phyloP scores from a whole-genome alignment of 2,113 vertebrate genomes.

The Anseranas semipalmata region DNA sequence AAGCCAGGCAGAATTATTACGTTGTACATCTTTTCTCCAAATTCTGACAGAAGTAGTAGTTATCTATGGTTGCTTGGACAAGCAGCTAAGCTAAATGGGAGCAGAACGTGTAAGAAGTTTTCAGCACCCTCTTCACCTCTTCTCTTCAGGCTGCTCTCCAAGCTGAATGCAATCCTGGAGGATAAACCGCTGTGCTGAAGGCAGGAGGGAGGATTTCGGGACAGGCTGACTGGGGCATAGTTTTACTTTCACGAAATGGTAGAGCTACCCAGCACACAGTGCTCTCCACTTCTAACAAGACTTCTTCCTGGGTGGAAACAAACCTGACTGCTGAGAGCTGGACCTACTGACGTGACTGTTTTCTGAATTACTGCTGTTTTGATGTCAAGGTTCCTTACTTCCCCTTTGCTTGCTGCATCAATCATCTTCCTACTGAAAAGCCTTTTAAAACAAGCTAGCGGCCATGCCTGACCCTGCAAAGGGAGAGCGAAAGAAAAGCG shows the following conservation, averaged over 20 bases:
- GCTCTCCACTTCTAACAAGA: neutral
- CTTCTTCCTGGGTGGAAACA: neutral
- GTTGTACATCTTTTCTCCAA: neutral
- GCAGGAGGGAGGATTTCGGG: slow-evolving; percentile 2
- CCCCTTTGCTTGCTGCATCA: neutral
- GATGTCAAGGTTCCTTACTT: neutral
- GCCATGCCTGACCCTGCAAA: neutral
- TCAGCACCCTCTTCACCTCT: neutral
- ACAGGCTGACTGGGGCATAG: neutral
- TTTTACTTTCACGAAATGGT: neutral
- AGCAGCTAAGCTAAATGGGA: neutral
- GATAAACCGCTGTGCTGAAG: neutral
- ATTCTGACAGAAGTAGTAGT: neutral
- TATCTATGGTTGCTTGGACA: rapidly evolving
- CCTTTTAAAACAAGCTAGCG: neutral
- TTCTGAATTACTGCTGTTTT: neutral
- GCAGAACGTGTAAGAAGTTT: neutral
- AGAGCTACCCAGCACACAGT: neutral
- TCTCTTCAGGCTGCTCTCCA: neutral
- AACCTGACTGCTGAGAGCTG: neutral
- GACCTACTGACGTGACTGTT: neutral
- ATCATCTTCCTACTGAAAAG: neutral
- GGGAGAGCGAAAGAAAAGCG: neutral
- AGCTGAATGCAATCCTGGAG: neutral
- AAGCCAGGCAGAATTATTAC: neutral